A percentile compares a stretch with the other conserved stretches of the same genome.
Evolutionary conservation across 1,140 invertebrate genomes (phyloP).

Genomic region (Caligus rogercresseyi): DNA sequence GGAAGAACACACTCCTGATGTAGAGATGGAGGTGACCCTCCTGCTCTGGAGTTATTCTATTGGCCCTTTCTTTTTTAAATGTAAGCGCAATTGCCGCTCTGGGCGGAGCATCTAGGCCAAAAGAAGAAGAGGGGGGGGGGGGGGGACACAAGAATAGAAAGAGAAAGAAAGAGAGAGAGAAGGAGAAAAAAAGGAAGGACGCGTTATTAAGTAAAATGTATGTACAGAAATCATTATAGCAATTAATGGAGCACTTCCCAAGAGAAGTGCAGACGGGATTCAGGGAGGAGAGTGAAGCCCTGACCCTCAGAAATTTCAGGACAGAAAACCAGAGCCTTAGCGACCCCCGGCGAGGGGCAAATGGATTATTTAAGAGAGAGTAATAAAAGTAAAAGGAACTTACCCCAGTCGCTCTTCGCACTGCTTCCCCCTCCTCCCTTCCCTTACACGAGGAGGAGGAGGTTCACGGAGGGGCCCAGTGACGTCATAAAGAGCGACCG

Average conservation of each 20-base stretch:
- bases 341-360: background rate
- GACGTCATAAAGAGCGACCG: background rate
- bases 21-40: background rate
- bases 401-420: background rate
- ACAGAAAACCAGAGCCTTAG: background rate
- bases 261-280: too few species aligned
- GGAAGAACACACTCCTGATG: background rate
- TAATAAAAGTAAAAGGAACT: background rate
- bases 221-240: background rate
- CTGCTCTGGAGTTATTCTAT: too few species aligned
- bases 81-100: background rate
- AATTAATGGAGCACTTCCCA: background rate
- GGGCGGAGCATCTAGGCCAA: background rate
- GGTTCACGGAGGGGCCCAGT: background rate
- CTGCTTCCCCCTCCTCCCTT: background rate
- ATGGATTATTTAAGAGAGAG: background rate
- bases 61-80: background rate
- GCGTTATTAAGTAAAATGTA: background rate
- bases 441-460: too few species aligned
- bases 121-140: too few species aligned
- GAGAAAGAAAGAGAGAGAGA: background rate
- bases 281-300: background rate
- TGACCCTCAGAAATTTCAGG: background rate
- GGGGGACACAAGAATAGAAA: background rate
- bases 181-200: background rate